A percentile compares a stretch with the other conserved stretches of the same genome.
Evolutionary conservation across 2,888 invertebrate genomes (phyloP).

Genomic region (Sinodicranocentrus sp.): DNA sequence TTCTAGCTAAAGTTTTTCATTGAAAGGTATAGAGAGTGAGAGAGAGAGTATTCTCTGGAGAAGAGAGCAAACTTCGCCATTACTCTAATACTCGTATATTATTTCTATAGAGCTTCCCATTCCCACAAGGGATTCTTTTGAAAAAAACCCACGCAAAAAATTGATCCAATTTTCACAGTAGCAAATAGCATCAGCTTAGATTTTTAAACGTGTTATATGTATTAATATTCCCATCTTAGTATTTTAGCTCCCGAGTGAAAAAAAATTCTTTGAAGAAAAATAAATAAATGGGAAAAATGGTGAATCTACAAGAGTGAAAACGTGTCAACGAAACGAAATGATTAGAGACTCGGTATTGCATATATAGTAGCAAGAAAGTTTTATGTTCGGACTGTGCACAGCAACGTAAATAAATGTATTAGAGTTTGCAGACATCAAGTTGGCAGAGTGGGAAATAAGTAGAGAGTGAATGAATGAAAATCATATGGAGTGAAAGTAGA

Average conservation of each 20-base stretch:
- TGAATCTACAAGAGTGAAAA: constrained; percentile 16
- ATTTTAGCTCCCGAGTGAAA: constrained; percentile 30
- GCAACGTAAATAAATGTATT: constrained; percentile 19
- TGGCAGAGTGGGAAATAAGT: constrained; percentile 10
- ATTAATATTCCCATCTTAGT: constrained; percentile 55
- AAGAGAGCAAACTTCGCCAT: constrained; percentile 67
- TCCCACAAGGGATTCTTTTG: constrained; percentile 44
- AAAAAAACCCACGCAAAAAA: constrained; percentile 47
- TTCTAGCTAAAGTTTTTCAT: constrained; percentile 44
- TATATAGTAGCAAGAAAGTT: constrained; percentile 18
- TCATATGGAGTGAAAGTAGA: constrained; percentile 11
- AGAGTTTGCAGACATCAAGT: constrained; percentile 8
- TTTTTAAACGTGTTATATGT: constrained; percentile 52
- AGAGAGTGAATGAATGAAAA: constrained; percentile 10
- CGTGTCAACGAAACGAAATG: not conserved
- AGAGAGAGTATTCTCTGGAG: constrained; percentile 53
- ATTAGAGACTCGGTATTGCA: constrained; percentile 22
- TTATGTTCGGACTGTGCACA: constrained; percentile 6
- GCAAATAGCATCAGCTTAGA: constrained; percentile 70
- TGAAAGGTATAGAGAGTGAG: constrained; percentile 27
- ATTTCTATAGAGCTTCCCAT: constrained; percentile 27
- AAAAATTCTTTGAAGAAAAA: constrained; percentile 13
- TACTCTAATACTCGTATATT: constrained; percentile 53
- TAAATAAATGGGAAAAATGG: constrained; percentile 20
- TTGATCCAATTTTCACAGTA: constrained; percentile 56